phyloP scores from a whole-genome alignment of 1,140 invertebrate species.

The Papilio dardanus region DNA sequence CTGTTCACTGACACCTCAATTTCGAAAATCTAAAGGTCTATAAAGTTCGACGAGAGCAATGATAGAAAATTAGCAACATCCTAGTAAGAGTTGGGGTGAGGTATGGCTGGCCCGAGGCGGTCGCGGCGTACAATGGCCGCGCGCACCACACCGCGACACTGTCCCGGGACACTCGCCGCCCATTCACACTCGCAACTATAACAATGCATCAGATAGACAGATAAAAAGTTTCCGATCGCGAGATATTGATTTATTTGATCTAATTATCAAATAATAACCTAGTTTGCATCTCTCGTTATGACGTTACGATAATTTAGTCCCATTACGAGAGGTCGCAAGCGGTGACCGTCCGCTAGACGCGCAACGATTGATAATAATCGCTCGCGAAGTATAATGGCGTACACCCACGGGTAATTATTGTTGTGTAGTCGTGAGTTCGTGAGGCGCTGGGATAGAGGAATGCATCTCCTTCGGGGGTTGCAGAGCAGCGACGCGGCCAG shows the following conservation, averaged over 20 bases:
- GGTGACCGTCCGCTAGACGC: slow-evolving; percentile 76
- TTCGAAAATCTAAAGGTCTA: slow-evolving; percentile 73
- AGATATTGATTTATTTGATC: slow-evolving; percentile 72
- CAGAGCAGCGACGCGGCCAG: slow-evolving; percentile 73
- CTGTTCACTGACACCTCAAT: slow-evolving; percentile 77
- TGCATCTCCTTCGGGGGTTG: slow-evolving; percentile 82
- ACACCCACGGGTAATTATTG: slow-evolving; percentile 82
- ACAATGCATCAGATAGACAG: slow-evolving; percentile 41
- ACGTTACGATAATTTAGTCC: slow-evolving; percentile 75
- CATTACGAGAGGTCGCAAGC: slow-evolving; percentile 76
- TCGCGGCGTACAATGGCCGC: slow-evolving; percentile 57
- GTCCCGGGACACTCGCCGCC: slow-evolving; percentile 52
- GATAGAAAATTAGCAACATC: slow-evolving; percentile 81
- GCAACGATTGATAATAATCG: slow-evolving; percentile 81
- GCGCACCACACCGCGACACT: slow-evolving; percentile 55
- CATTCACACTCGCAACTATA: slow-evolving; percentile 45
- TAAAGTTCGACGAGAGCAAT: slow-evolving; percentile 75
- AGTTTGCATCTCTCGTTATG: slow-evolving; percentile 77
- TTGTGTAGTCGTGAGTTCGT: slow-evolving; percentile 82
- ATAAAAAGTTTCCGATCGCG: slow-evolving; percentile 51
- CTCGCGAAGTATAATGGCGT: slow-evolving; percentile 81
- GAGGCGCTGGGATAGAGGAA: slow-evolving; percentile 74
- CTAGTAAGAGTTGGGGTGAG: slow-evolving; percentile 73
- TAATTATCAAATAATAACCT: slow-evolving; percentile 78
- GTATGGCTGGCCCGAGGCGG: slow-evolving; percentile 69